Evolutionary conservation across 2,113 vertebrate genomes (phyloP), one percentile per base, ranked within the genome.

Genomic region (Tauraco erythrolophus): DNA sequence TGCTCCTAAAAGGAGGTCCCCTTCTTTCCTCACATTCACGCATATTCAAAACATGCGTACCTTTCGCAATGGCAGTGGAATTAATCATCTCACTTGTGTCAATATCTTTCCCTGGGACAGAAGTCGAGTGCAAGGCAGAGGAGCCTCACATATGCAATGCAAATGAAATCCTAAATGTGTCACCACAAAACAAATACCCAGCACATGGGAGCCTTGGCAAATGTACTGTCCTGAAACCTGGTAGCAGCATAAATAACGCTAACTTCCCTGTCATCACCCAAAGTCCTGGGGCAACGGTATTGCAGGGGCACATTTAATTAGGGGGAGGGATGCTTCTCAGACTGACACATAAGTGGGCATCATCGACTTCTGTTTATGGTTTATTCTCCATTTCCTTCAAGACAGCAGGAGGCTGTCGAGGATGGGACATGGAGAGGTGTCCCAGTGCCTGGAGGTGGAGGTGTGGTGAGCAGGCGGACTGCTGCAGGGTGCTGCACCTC

Each of bases 201-300:
- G 74, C 58, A 69, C 41, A 3, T 17, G 64, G 57, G 14, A 80
- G 21, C 30, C 68, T 86, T 93, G 88, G 50, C 83, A 88, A 93
- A 74, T 68, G 61, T 27, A 24, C 65, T 91, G 66, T 84, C 43
- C 88, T 71, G 48, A 83, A 93, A 76, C 68, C 89, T 92, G 82
- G 57, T 23, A 86, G 19, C 96, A 84, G 57, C 79, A 53, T 18
- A 61, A 89, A 81, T 37, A 75, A 33, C 15, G 13, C 4, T 68
- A 53, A 58, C 54, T 4, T 57, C 24, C 2, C 31, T 25, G 13
- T 14, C 18, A 46, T 24, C 54, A 54, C 41, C 37, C 50, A 7
- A 27, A 24, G 14, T 43, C 45, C 46, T 53, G 33, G 12, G 33
- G 6, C 10, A 56, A 4, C n/a, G 2, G 11, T 31, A 0, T 7